phyloP scores from a whole-genome alignment of 2,797 vertebrate genomes.

The Cetoscarus ocellatus region DNA sequence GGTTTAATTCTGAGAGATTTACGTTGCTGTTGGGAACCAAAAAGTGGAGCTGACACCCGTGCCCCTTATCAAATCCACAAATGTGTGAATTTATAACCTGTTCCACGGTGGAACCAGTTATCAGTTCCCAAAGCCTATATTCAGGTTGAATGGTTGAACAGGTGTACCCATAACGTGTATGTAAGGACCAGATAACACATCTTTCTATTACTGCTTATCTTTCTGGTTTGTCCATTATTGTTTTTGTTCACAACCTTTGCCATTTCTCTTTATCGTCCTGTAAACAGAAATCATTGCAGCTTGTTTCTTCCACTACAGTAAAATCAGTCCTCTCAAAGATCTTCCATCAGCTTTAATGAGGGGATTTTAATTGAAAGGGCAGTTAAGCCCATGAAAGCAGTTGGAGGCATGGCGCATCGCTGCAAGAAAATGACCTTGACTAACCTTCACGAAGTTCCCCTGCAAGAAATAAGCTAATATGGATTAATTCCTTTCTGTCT shows the following conservation, averaged over 20 bases:
- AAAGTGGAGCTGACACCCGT: too few relatives aligned
- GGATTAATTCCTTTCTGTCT: constrained; percentile 68
- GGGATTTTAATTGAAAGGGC: constrained; percentile 66
- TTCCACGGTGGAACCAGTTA: too few relatives aligned
- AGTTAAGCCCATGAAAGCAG: constrained; percentile 58
- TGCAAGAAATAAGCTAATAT: constrained; percentile 64
- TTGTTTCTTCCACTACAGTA: constrained; percentile 23
- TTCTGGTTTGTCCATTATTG: background rate
- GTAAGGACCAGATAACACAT: background rate
- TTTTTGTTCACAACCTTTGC: constrained; percentile 16
- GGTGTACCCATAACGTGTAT: background rate
- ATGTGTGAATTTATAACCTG: too few relatives aligned
- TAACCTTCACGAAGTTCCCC: constrained; percentile 62
- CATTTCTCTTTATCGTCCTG: constrained; percentile 13
- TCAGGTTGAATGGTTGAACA: too few relatives aligned
- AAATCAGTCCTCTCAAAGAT: constrained; percentile 45
- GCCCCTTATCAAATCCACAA: too few relatives aligned
- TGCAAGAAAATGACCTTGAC: constrained; percentile 62
- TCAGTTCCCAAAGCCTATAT: too few relatives aligned
- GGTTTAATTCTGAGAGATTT: too few relatives aligned
- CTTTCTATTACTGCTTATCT: background rate
- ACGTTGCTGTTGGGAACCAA: too few relatives aligned
- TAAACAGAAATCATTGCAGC: constrained; percentile 2
- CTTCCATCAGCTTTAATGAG: constrained; percentile 60
- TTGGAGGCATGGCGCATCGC: constrained; percentile 48